Evolutionary conservation across 2,888 invertebrate genomes (phyloP), one percentile per base, ranked within the genome.

Genomic region (Orchesellides sinensis): DNA sequence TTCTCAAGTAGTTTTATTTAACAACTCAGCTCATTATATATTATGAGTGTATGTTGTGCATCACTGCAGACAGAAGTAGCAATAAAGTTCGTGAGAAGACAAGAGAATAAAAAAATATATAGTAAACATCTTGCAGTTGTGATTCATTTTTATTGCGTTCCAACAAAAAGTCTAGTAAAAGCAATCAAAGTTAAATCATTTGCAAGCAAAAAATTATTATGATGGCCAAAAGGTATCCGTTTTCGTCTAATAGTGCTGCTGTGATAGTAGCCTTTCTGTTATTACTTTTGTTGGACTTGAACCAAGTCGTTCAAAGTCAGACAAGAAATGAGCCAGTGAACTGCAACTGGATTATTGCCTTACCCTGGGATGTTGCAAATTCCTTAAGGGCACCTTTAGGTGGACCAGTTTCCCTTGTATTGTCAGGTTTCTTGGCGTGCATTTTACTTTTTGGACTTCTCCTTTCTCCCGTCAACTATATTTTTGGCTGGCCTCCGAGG

Each of bases 321-420:
- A 73, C 78, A 17, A 25, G 21, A 1, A 73, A 79, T 54, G 86
- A 86, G 73, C 84, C 84, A 12, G 49, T 86, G 6, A 87, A 87
- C 66, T 69, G 87, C 59, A 84, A 83, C 25, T 86, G 66, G 49
- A 83, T 86, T 59, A 83, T 84, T 25, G 83, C 85, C 4, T 19
- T 86, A 23, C 88, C 88, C 1, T 88, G 85, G 72, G 88, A 88
- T 73, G 77, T 88, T 49, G 61, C 84, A 10, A 88, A 88, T 74
- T 86, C 85, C 19, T 70, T 88, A 23, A 63, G 88, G 56, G 85
- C 87, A 19, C 87, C 87, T 10, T 25, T 84, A 8, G 84, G 73
- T 49, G 84, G 82, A 3, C 84, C 84, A 23, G 72, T 82, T 35
- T 82, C 84, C 19, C 52, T 84, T 2, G 56, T 69, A 6, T 65